phyloP scores from a whole-genome alignment of 2,888 invertebrate species.

The Leptopilina drosophilae region DNA sequence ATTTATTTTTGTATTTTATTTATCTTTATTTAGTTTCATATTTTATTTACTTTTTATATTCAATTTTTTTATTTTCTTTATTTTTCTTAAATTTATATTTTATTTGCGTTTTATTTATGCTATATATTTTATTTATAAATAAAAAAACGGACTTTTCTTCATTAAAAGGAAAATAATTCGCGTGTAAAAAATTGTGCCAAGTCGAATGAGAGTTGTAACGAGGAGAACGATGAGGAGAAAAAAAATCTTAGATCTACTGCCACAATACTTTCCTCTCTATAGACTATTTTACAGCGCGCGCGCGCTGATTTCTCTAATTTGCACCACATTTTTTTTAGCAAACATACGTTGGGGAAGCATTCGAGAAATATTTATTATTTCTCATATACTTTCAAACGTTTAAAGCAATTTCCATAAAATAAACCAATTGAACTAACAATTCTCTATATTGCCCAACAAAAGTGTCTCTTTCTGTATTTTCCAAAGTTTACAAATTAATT shows the following conservation, averaged over 20 bases:
- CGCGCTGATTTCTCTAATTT: slow-evolving; percentile 31
- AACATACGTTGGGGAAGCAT: neutral
- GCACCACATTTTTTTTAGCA: slow-evolving; percentile 27
- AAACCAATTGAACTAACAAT: neutral
- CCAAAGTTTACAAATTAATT: neutral
- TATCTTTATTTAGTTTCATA: no score
- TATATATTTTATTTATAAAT: no score
- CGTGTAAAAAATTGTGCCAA: neutral
- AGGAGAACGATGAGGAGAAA: neutral
- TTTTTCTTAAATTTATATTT: no score
- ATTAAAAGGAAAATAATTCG: neutral
- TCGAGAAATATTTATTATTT: slow-evolving; percentile 21
- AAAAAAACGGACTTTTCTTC: no score
- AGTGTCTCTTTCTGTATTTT: no score
- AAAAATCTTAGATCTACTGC: slow-evolving; percentile 14
- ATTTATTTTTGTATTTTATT: no score
- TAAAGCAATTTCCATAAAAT: slow-evolving; percentile 19
- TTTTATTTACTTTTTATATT: no score
- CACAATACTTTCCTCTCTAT: slow-evolving; percentile 7
- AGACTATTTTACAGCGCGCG: neutral
- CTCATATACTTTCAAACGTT: slow-evolving; percentile 30
- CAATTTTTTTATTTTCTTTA: no score
- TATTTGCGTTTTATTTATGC: no score
- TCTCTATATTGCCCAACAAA: neutral
- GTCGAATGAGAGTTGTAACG: neutral